Base-by-base conservation (phyloP, 1,140 invertebrate species). In the Epicauta chinensis region DNA sequence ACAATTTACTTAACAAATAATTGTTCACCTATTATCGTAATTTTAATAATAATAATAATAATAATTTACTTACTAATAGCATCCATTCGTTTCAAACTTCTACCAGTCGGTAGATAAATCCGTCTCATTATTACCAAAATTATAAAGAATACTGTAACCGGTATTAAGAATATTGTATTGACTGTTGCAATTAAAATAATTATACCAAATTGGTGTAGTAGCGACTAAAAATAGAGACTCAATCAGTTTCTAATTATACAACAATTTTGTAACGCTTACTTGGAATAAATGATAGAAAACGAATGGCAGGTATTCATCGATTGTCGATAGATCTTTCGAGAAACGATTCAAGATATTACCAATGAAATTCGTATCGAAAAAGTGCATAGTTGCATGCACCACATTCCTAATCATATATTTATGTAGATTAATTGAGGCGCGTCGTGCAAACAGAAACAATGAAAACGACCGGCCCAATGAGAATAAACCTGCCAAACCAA, bases 51-150 rank as follows among this genome's bases (percentile, higher is more conserved):
- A 39, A 6, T 42, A 17, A 36, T 16, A 36, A 7, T 10, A 39
- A 32, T 53, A 6, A 2, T 17, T 35, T 45, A 62, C 73, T 74
- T 67, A 83, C 81, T 74, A 48, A 76, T 75, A 55, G 78, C 78
- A 66, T 85, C 82, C 9, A 85, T 65, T 51, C 82, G 67, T 63
- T 84, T 84, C 10, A 85, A 64, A 62, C 80, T 82, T 50, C 82
- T 62, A 2, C 81, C 81, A 2, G 81, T 81, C 5, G 66, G 65
- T 9, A 87, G 60, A 64, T 84, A 86, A 55, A 80, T 75, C 37
- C 64, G 63, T 41, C 82, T 55, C 12, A 82, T 55, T 9, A 75
- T 60, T 12, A 75, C 61, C 54, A 84, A 78, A 3, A 81, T 32
- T 2, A 75, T 46, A 9, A 69, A 69, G 2, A 86, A 67, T 11